phyloP scores from a whole-genome alignment of 2,888 invertebrate genomes.

The Meandrusa payeni region DNA sequence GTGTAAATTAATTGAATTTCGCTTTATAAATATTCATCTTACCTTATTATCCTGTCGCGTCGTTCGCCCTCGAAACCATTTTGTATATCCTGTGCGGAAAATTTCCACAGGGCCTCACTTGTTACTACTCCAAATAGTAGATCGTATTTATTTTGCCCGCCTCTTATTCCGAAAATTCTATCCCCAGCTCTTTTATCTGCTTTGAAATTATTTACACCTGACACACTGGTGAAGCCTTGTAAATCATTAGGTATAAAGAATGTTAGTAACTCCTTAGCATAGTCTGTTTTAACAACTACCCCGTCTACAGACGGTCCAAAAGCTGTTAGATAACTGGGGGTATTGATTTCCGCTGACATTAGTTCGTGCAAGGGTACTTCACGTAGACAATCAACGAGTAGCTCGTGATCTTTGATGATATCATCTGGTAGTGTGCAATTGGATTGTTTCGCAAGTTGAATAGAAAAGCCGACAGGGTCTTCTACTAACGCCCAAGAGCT shows the following conservation, averaged over 20 bases:
- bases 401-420: conserved; percentile 90
- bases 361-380: conserved; percentile 88
- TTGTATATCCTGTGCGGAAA: conserved; percentile 91
- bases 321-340: conserved; percentile 90
- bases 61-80: conserved; percentile 94
- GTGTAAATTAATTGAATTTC: conserved; percentile 54
- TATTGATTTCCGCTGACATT: conserved; percentile 87
- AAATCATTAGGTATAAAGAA: conserved; percentile 85
- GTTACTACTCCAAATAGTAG: conserved; percentile 95
- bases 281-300: conserved; percentile 94
- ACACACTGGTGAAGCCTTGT: conserved; percentile 82
- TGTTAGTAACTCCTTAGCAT: conserved; percentile 89
- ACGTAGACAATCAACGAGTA: conserved; percentile 91
- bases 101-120: conserved; percentile 94
- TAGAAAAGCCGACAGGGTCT: conserved; percentile 91
- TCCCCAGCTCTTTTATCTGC: conserved; percentile 83
- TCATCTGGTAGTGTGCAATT: conserved; percentile 93
- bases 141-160: conserved; percentile 87
- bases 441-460: conserved; percentile 89
- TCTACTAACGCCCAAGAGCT: conserved; percentile 95
- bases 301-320: conserved; percentile 97
- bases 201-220: conserved; percentile 79
- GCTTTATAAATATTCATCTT: conserved; percentile 64
- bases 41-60: conserved; percentile 90
- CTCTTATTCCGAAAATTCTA: conserved; percentile 78